Evolutionary conservation across 2,888 invertebrate genomes (phyloP).

Genomic region (Andrena haemorrhoa): DNA sequence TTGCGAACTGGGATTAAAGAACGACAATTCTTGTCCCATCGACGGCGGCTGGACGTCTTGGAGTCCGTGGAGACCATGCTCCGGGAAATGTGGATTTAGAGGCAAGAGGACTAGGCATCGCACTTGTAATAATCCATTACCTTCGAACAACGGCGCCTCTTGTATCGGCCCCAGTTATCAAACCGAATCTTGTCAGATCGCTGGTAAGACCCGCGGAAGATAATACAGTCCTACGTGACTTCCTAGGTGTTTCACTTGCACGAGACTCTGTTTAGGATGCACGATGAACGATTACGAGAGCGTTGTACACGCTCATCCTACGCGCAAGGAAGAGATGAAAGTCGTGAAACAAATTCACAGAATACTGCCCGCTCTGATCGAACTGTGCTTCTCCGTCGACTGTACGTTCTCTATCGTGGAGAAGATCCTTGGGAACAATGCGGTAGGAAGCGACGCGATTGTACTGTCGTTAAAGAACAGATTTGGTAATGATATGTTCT

Average conservation of each 20-base stretch:
- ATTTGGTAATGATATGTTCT: constrained; percentile 1
- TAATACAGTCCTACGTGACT: background rate
- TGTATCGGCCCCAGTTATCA: constrained; percentile 85
- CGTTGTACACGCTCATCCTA: constrained; percentile 82
- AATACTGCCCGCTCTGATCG: constrained; percentile 84
- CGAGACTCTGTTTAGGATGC: constrained; percentile 80
- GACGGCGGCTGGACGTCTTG: constrained; percentile 86
- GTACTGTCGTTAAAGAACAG: background rate
- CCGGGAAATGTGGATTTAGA: constrained; percentile 85
- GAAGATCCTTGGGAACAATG: constrained; percentile 84
- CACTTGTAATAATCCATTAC: constrained; percentile 85
- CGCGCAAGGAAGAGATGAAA: constrained; percentile 83
- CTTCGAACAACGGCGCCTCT: constrained; percentile 84
- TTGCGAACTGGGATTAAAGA: constrained; percentile 45
- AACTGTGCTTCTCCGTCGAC: constrained; percentile 85
- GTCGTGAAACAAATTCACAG: constrained; percentile 80
- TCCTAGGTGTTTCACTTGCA: background rate
- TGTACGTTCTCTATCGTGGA: constrained; percentile 85
- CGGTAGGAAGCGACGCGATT: constrained; percentile 83
- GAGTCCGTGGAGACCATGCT: constrained; percentile 85
- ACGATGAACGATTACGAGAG: constrained; percentile 84
- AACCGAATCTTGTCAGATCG: constrained; percentile 84
- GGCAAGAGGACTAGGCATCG: constrained; percentile 84
- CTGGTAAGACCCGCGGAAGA: constrained; percentile 55
- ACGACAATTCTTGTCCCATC: constrained; percentile 77